phyloP scores from a whole-genome alignment of 1,140 invertebrate genomes.

The Philopotamus ludificatus region DNA sequence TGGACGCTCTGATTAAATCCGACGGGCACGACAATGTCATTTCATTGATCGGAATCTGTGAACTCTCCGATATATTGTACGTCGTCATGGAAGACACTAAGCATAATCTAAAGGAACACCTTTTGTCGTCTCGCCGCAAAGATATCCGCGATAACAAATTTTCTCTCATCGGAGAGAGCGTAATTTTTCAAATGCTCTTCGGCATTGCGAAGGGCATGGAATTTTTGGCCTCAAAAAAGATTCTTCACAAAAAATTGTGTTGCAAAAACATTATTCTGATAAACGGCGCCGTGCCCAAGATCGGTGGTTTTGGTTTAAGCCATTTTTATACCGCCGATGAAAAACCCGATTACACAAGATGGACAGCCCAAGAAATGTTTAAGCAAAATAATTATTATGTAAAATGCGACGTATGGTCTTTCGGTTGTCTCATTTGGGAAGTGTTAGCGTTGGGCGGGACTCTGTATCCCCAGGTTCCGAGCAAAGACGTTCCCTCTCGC shows the following conservation, averaged over 20 bases:
- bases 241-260: slow-evolving; percentile 71
- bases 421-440: slow-evolving; percentile 81
- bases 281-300: slow-evolving; percentile 64
- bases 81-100: slow-evolving; percentile 68
- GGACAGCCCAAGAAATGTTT: slow-evolving; percentile 76
- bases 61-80: slow-evolving; percentile 70
- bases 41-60: slow-evolving; percentile 74
- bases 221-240: slow-evolving; percentile 61
- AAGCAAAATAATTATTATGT: slow-evolving; percentile 63
- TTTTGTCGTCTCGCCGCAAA: slow-evolving; percentile 63
- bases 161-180: slow-evolving; percentile 61
- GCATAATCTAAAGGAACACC: slow-evolving; percentile 66
- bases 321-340: slow-evolving; percentile 55
- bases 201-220: slow-evolving; percentile 67
- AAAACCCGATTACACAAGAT: slow-evolving; percentile 68
- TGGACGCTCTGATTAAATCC: slow-evolving; percentile 69
- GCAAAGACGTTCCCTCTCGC: slow-evolving; percentile 67
- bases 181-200: slow-evolving; percentile 57
- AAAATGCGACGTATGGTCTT: slow-evolving; percentile 81
- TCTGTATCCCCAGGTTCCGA: slow-evolving; percentile 68
- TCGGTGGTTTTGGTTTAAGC: slow-evolving; percentile 69
- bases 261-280: slow-evolving; percentile 68
- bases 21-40: slow-evolving; percentile 71
- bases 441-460: slow-evolving; percentile 79
- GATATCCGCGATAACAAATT: slow-evolving; percentile 63